Percentiles rank a stretch among this genome's conserved stretches.
Evolutionary conservation across 2,113 vertebrate species (phyloP).

Genomic region (Mustelus asterias): DNA sequence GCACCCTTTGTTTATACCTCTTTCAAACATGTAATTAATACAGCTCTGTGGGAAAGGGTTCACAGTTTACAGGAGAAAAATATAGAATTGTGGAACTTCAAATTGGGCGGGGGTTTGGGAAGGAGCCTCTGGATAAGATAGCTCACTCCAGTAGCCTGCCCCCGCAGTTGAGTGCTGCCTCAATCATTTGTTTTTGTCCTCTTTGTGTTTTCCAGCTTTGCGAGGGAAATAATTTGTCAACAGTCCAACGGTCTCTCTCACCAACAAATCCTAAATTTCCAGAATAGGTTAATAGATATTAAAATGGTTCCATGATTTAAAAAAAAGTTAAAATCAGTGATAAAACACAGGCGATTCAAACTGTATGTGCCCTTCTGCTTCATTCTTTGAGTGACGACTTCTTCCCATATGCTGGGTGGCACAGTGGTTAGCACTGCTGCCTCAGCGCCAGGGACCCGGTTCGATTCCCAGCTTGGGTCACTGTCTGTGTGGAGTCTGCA

Average conservation of each 20-base stretch:
- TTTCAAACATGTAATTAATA: slow-evolving; percentile 1
- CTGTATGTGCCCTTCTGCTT: background rate
- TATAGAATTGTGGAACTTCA: background rate
- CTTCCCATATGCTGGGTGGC: background rate
- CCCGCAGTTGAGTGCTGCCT: background rate
- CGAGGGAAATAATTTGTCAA: background rate
- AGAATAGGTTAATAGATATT: background rate
- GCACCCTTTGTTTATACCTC: slow-evolving; percentile 10
- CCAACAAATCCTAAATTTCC: background rate
- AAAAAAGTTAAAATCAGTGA: background rate
- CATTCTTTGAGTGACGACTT: no score
- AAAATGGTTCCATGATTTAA: background rate
- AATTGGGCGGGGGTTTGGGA: background rate
- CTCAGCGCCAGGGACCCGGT: no score
- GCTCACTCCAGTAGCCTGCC: background rate
- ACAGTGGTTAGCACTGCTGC: background rate
- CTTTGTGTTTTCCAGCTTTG: background rate
- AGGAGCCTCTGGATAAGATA: background rate
- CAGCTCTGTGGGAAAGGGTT: background rate
- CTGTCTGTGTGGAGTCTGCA: no score
- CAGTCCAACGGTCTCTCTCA: background rate
- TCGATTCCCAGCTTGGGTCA: no score
- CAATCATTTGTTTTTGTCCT: background rate
- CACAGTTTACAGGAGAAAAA: background rate
- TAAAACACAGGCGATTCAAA: background rate